These are phyloP conservation scores for Apomyelois bistriatella DNA, from an alignment of 2,888 invertebrate species.

Conservation along the genomic window DNA sequence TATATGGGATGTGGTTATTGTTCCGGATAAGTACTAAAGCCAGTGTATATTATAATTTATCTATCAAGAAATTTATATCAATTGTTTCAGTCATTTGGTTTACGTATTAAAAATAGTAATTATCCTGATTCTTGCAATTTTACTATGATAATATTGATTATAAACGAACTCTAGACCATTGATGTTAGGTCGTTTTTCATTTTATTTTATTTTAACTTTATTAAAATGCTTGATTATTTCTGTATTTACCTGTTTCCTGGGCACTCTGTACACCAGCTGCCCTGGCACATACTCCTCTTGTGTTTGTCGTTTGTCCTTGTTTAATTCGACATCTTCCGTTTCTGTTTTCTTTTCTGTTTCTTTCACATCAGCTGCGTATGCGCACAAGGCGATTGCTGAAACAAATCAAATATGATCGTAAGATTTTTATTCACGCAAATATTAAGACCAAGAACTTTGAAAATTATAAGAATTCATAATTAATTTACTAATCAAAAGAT, in stretches of 20 bases:
- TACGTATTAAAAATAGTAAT: too few relatives aligned
- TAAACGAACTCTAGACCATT: too few relatives aligned
- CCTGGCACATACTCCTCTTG: conserved; percentile 44
- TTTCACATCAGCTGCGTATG: conserved; percentile 52
- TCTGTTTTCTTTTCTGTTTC: conserved; percentile 38
- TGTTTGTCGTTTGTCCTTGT: conserved; percentile 63
- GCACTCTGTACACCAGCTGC: conserved; percentile 52
- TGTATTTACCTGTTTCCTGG: conserved; percentile 57
- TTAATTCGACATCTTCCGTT: conserved; percentile 32
- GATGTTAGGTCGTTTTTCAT: too few relatives aligned
- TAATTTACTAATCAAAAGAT: too few relatives aligned
- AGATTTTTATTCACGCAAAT: too few relatives aligned
- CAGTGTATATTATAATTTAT: neutral
- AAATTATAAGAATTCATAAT: too few relatives aligned
- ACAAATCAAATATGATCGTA: conserved; percentile 31
- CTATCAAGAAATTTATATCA: too few relatives aligned
- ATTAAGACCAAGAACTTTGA: too few relatives aligned
- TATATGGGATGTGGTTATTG: neutral
- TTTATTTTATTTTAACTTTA: neutral
- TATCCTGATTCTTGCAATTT: too few relatives aligned
- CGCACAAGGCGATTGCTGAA: conserved; percentile 59
- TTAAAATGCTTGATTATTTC: too few relatives aligned
- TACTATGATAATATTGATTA: too few relatives aligned
- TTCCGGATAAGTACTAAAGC: neutral
- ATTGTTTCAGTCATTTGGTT: too few relatives aligned